A percentile compares a stretch with the other conserved stretches of the same genome.
phyloP scores from a whole-genome alignment of 2,113 vertebrate species.

The Apeltes quadracus region DNA sequence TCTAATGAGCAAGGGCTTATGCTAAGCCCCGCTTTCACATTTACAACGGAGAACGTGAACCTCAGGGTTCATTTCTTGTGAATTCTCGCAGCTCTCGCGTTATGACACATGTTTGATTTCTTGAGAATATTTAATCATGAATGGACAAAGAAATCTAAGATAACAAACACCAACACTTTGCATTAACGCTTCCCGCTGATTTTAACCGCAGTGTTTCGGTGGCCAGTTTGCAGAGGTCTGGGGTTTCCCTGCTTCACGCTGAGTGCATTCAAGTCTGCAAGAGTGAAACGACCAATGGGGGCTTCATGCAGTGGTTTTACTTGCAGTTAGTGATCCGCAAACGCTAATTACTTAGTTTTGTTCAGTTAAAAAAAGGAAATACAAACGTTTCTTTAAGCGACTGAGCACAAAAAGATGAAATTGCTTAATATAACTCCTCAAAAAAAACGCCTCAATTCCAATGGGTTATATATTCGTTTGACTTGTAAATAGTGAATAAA shows the following conservation, averaged over 20 bases:
- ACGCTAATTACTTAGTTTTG: neutral
- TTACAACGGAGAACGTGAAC: neutral
- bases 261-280: neutral
- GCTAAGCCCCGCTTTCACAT: neutral
- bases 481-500: constrained; percentile 19
- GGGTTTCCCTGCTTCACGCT: neutral
- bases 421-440: no score
- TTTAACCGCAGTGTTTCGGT: neutral
- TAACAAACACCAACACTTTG: neutral
- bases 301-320: neutral
- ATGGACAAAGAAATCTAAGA: neutral
- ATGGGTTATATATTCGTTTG: neutral
- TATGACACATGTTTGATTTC: neutral
- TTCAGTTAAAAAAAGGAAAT: neutral
- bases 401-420: constrained; percentile 1
- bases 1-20: neutral
- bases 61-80: neutral
- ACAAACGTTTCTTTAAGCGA: neutral
- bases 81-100: neutral
- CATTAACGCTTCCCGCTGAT: neutral
- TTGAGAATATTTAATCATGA: neutral
- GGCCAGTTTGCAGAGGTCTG: neutral
- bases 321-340: neutral
- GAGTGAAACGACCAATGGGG: neutral
- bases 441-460: no score